These are phyloP conservation scores for Vicugna pacos DNA, from an alignment of 2,113 vertebrate species.

Conservation along the genomic window DNA sequence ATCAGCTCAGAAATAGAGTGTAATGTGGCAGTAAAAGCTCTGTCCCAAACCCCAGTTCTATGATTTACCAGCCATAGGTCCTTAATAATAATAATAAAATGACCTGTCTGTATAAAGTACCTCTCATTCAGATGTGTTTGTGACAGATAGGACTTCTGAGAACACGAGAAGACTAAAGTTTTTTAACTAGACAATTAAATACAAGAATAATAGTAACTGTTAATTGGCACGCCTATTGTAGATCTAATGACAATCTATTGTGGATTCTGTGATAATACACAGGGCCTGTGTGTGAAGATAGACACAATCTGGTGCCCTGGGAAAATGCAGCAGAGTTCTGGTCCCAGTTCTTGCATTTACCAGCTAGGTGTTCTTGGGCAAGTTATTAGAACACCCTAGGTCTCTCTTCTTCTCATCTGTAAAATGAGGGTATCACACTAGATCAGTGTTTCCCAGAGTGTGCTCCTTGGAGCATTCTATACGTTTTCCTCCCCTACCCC, in stretches of 20 bases:
- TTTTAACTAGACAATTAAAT: slow-evolving; percentile 29
- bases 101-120: neutral
- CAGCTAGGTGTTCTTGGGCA: neutral
- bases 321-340: neutral
- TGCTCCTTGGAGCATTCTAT: neutral
- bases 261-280: neutral
- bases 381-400: neutral
- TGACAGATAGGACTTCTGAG: neutral
- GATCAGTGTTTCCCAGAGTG: neutral
- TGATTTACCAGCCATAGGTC: neutral
- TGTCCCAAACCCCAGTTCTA: neutral
- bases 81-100: neutral
- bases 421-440: neutral
- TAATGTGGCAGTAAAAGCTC: neutral
- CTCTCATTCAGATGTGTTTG: neutral
- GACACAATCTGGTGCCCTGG: too few relatives aligned
- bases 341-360: too few relatives aligned
- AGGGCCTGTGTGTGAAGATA: neutral
- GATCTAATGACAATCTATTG: neutral
- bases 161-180: neutral
- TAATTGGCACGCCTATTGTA: neutral
- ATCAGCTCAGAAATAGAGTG: neutral
- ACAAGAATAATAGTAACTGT: neutral
- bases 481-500: neutral
- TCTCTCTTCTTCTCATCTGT: neutral